phyloP scores from a whole-genome alignment of 2,888 invertebrate genomes.

The Salpingus planirostris region DNA sequence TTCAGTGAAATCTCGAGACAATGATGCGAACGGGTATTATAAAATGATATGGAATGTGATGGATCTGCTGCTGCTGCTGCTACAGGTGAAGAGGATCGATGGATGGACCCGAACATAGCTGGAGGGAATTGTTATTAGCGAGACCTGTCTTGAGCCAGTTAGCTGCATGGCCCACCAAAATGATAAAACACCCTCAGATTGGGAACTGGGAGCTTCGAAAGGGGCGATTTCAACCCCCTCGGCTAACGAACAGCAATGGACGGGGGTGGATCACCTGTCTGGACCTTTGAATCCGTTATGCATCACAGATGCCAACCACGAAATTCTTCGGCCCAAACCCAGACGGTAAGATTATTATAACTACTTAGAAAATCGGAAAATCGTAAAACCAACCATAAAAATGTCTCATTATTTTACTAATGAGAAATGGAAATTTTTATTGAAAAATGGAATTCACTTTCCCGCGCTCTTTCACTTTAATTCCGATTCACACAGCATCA shows the following conservation, averaged over 20 bases:
- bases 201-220: constrained; percentile 32
- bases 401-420: too few species aligned
- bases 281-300: constrained; percentile 56
- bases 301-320: constrained; percentile 68
- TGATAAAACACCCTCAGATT: constrained; percentile 31
- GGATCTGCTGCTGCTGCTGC: too few species aligned
- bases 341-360: constrained; percentile 74
- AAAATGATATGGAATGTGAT: too few species aligned
- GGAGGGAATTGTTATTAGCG: constrained; percentile 14
- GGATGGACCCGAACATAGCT: too few species aligned
- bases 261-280: constrained; percentile 51
- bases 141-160: too few species aligned
- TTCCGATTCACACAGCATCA: constrained; percentile 10
- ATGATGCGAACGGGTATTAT: too few species aligned
- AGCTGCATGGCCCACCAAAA: constrained; percentile 29
- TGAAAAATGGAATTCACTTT: constrained; percentile 1
- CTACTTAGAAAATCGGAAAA: too few species aligned
- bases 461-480: background rate
- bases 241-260: constrained; percentile 34
- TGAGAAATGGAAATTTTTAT: constrained; percentile 3
- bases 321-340: constrained; percentile 78
- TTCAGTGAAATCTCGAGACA: too few species aligned
- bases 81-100: too few species aligned
- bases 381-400: too few species aligned
- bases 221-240: too few species aligned